Evolutionary conservation across 2,797 vertebrate species (phyloP), one percentile per base, ranked within the genome.

Genomic region (Pyrrhura leucotis): DNA sequence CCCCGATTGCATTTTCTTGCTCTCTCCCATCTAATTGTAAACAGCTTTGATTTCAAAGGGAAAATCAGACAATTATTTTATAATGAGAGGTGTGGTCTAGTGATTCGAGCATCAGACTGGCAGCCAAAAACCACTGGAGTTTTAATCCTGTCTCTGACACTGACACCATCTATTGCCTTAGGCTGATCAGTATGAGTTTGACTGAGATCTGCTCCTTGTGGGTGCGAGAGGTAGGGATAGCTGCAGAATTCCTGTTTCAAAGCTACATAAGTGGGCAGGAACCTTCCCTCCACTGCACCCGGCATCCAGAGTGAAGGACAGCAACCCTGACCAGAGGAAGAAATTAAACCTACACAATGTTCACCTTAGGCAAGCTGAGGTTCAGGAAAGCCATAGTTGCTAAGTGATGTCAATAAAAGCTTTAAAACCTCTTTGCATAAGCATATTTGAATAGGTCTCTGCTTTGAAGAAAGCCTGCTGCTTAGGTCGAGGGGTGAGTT

Each of bases 31-130:
- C 39, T 96, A 97, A 97, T 97, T 96, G 90, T 91, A 96, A 96
- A 95, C 90, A 96, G 93, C 95, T 96, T 97, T 96, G 95, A 97
- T 96, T 96, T 96, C 96, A 97, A 96, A 96, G 95, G 56, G 85
- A 95, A 95, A 96, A 96, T 89, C 88, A 93, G 91, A 96, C 90
- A 93, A 94, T 89, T 95, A 97, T 94, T 96, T 93, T 95, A 92
- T 96, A 96, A 97, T 96, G 94, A 95, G 89, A 93, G 96, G 95
- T 93, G 94, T 89, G 93, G 91, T 95, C 93, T 92, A 77, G 84
- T 48, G 93, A 91, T 96, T 79, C 5, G 22, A 96, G 90, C 90
- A 94, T 94, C 88, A 91, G 89, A 89, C 71, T 89, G 88, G 94
- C 95, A 96, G 96, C 88, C 88, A 94, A 95, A 94, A 95, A 95